Evolutionary conservation across 1,140 invertebrate genomes (phyloP), one percentile per base, ranked within the genome.

Genomic region (Drosophila jambulina): DNA sequence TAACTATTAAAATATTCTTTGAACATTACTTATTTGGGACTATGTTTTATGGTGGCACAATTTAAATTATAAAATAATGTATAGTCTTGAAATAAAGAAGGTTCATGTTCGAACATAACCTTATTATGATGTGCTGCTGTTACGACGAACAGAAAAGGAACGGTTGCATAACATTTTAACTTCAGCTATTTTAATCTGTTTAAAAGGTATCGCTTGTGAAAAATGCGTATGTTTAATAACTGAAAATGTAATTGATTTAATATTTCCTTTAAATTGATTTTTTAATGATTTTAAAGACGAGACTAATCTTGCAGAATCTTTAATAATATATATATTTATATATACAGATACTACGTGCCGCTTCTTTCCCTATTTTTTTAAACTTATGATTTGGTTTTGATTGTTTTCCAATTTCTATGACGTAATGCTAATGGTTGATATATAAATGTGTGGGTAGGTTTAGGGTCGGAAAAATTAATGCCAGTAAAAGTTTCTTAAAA

Each of bases 1-100:
- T 91, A 87, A 32, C 19, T 5, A 46, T 32, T 53, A 48, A 53
- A 64, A 58, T 32, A 56, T 51, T 15, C 0, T 7, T 12, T 21
- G 34, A 32, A 25, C 13, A 34, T 36, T 13, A 23, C 9, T 12
- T 48, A 32, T 23, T 60, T 48, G 2, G 5, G n/a, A 10, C 17
- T 12, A 43, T 36, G 19, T 13, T 25, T 2, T 25, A 57, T n/a
- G 2, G 7, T n/a, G 2, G 10, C 6, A 17, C 38, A 13, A 13
- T 23, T 4, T 13, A 8, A 25, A 13, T 40, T n/a, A 2, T 17
- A n/a, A n/a, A 38, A 57, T 25, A n/a, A 2, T 9, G 29, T 21
- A 9, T 13, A 40, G 21, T 13, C 12, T 38, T 15, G 5, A 36
- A 54, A 36, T 17, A 17, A 53, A 36, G n/a, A 17, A 34, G n/a